phyloP scores from a whole-genome alignment of 2,888 invertebrate genomes.

The Leucophenga montana region DNA sequence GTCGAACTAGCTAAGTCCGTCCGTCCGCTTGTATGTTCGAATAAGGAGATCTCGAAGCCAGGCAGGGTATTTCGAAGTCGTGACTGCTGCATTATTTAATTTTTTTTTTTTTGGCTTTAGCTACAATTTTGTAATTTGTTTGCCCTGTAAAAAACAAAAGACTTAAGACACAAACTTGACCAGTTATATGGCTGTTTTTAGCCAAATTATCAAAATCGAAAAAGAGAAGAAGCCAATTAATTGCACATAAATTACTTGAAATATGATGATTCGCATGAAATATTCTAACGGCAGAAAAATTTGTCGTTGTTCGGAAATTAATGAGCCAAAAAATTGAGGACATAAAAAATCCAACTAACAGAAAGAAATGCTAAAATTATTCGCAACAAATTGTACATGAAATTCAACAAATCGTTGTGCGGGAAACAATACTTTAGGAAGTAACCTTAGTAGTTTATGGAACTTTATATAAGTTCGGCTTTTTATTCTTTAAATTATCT shows the following conservation, averaged over 20 bases:
- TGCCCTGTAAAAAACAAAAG: constrained; percentile 48
- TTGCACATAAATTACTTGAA: not conserved
- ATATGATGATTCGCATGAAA: not conserved
- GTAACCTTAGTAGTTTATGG: too few relatives aligned
- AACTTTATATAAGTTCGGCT: not conserved
- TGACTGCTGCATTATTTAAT: too few relatives aligned
- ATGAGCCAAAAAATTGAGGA: not conserved
- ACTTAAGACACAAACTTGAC: constrained; percentile 62
- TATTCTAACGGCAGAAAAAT: not conserved
- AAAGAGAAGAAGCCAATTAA: constrained; percentile 8
- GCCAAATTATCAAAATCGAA: not conserved
- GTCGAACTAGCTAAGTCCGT: too few relatives aligned
- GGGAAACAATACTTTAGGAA: too few relatives aligned
- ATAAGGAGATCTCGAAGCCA: too few relatives aligned
- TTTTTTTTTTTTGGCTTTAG: not conserved
- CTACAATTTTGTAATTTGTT: too few relatives aligned
- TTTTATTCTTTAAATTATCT: too few relatives aligned
- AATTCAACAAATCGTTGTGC: constrained; percentile 3
- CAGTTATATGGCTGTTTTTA: not conserved
- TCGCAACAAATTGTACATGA: not conserved
- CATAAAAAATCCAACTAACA: not conserved
- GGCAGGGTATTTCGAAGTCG: too few relatives aligned
- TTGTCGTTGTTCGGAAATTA: not conserved
- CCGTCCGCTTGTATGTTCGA: too few relatives aligned
- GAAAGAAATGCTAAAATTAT: not conserved